Conservation (phyloP, 2,113 vertebrate genomes). For the Aplodontia rufa region DNA sequence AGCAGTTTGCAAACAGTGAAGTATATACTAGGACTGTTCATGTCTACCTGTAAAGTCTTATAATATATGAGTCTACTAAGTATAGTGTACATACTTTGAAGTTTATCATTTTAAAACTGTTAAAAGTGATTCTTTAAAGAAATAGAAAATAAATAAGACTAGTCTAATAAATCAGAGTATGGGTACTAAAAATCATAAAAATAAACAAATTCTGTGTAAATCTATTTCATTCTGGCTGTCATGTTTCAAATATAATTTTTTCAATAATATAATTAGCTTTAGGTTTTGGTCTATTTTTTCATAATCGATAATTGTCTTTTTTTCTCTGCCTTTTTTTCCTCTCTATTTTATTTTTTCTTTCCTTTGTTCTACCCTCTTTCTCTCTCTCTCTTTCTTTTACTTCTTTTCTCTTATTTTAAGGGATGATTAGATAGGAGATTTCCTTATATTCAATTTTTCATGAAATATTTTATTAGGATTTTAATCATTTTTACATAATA, state of each 20-base stretch:
- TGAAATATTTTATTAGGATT: not conserved
- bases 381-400: no score
- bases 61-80: not conserved
- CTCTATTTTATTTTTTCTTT: accelerated
- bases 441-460: not conserved
- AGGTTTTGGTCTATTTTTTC: not conserved
- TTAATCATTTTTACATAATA: not conserved
- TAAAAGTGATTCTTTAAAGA: not conserved
- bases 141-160: not conserved
- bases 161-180: not conserved
- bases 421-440: not conserved
- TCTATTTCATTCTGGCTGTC: not conserved
- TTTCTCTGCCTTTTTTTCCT: accelerated
- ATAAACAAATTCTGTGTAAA: not conserved
- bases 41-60: not conserved
- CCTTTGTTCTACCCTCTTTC: no score
- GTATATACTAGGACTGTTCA: not conserved
- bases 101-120: not conserved
- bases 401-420: not conserved
- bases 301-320: not conserved
- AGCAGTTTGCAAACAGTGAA: not conserved
- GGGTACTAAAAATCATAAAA: not conserved
- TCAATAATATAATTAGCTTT: not conserved
- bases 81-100: not conserved
- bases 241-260: not conserved